These are phyloP conservation scores for Diprion similis DNA, from an alignment of 1,140 invertebrate species.

Conservation along the genomic window DNA sequence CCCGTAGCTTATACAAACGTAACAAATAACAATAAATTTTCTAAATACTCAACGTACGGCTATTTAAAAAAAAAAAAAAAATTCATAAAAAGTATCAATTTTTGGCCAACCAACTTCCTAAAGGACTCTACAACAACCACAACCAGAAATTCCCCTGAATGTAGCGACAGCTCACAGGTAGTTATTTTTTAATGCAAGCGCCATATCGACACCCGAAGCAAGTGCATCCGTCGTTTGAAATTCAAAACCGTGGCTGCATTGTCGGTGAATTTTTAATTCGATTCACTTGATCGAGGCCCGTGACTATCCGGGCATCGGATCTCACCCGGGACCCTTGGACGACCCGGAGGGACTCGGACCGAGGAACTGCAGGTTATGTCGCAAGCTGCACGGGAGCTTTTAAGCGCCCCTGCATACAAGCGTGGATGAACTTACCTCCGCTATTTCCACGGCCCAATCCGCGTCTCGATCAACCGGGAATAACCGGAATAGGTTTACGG, in stretches of 20 bases:
- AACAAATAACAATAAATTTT: no score
- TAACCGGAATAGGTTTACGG: neutral
- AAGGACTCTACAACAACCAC: no score
- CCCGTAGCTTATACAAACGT: no score
- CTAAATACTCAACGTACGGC: no score
- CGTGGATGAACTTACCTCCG: neutral
- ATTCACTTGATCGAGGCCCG: conserved; percentile 1
- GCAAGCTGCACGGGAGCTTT: neutral
- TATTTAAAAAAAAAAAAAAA: no score
- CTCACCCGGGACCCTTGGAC: neutral
- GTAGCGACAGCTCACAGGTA: no score
- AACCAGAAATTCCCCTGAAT: no score
- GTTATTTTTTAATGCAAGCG: no score
- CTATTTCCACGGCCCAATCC: neutral
- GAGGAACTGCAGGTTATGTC: conserved; percentile 2
- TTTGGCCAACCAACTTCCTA: no score
- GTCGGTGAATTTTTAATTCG: conserved; percentile 3
- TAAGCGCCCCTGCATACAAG: neutral
- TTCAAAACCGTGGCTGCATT: neutral
- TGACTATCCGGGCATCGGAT: conserved; percentile 1
- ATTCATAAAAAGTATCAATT: no score
- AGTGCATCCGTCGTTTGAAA: neutral
- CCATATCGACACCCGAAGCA: no score
- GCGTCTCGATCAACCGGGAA: neutral
- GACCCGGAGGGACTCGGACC: neutral